A percentile compares a stretch with the other conserved stretches of the same genome.
These are phyloP conservation scores for Phytoseiulus persimilis DNA, from an alignment of 2,888 invertebrate genomes.

Conservation along the genomic window DNA sequence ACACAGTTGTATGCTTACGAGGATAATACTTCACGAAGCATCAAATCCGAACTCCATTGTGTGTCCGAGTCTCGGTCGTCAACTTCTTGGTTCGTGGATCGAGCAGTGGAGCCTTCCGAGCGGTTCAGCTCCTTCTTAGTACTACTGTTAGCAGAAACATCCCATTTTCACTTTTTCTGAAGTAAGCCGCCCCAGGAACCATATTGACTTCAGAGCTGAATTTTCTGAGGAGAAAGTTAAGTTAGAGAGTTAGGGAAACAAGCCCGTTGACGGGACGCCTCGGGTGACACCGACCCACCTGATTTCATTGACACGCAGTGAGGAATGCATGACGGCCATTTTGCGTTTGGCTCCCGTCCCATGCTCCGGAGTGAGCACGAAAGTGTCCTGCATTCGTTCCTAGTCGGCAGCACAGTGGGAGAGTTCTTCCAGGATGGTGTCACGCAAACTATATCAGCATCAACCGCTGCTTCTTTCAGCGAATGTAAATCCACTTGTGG, in stretches of 20 bases:
- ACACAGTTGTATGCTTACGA: too few species aligned
- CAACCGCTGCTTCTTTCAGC: conserved; percentile 76
- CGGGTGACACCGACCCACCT: too few species aligned
- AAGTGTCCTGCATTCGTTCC: conserved; percentile 70
- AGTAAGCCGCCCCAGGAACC: conserved; percentile 94
- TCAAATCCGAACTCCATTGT: too few species aligned
- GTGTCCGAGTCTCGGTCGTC: too few species aligned
- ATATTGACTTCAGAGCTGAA: conserved; percentile 83
- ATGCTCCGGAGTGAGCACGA: conserved; percentile 82
- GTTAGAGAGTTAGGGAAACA: conserved; percentile 11
- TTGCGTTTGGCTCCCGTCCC: conserved; percentile 88
- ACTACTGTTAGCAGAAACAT: conserved; percentile 81
- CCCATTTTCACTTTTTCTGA: conserved; percentile 93
- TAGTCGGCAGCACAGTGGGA: conserved; percentile 76
- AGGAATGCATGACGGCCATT: conserved; percentile 94
- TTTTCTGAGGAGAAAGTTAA: too few species aligned
- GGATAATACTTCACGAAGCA: too few species aligned
- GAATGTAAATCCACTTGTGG: conserved; percentile 49
- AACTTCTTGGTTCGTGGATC: too few species aligned
- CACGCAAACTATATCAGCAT: conserved; percentile 96
- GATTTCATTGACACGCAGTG: conserved; percentile 89
- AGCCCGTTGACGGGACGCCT: too few species aligned
- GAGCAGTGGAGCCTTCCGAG: too few species aligned
- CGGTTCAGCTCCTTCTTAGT: too few species aligned
- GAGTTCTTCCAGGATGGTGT: conserved; percentile 89